Percentiles rank a stretch among this genome's conserved stretches.
phyloP scores from a whole-genome alignment of 2,888 invertebrate species.

The Halictus ligatus region DNA sequence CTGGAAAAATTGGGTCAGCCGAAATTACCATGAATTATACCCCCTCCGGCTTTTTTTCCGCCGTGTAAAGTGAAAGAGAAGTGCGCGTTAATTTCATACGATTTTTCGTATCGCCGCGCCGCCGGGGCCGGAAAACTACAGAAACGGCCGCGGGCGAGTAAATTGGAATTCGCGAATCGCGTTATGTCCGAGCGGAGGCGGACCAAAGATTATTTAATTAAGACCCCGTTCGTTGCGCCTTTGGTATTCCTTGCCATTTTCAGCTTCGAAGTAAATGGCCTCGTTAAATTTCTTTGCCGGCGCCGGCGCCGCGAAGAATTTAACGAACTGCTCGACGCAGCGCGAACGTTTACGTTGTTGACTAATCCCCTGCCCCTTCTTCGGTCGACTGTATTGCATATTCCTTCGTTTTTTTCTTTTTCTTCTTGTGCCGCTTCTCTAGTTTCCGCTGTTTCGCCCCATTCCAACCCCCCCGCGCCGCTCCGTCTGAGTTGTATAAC shows the following conservation, averaged over 20 bases:
- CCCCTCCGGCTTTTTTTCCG: not conserved
- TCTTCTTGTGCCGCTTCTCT: slow-evolving; percentile 33
- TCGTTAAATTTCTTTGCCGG: slow-evolving; percentile 56
- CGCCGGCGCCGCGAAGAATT: slow-evolving; percentile 35
- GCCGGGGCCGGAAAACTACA: slow-evolving; percentile 3
- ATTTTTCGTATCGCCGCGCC: slow-evolving; percentile 35
- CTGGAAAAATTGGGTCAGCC: slow-evolving; percentile 9
- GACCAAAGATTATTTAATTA: slow-evolving; percentile 47
- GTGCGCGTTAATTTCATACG: slow-evolving; percentile 31
- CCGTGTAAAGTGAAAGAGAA: slow-evolving; percentile 11
- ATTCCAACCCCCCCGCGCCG: no score
- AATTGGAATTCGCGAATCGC: slow-evolving; percentile 34
- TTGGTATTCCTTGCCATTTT: slow-evolving; percentile 23
- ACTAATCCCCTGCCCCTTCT: slow-evolving; percentile 29
- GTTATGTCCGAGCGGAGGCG: not conserved
- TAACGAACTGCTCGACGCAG: slow-evolving; percentile 56
- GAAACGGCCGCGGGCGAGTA: slow-evolving; percentile 19
- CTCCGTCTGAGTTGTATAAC: not conserved
- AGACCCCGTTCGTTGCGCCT: slow-evolving; percentile 23
- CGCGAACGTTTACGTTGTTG: slow-evolving; percentile 46
- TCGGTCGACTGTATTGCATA: slow-evolving; percentile 43
- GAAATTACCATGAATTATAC: slow-evolving; percentile 38
- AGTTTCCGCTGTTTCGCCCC: not conserved
- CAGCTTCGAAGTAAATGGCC: not conserved
- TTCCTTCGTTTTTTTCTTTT: slow-evolving; percentile 37